A percentile compares a stretch with the other conserved stretches of the same genome.
Evolutionary conservation across 37 sponge, comb jelly and placozoan genomes (phyloP).

Genomic region (Bolinopsis microptera): DNA sequence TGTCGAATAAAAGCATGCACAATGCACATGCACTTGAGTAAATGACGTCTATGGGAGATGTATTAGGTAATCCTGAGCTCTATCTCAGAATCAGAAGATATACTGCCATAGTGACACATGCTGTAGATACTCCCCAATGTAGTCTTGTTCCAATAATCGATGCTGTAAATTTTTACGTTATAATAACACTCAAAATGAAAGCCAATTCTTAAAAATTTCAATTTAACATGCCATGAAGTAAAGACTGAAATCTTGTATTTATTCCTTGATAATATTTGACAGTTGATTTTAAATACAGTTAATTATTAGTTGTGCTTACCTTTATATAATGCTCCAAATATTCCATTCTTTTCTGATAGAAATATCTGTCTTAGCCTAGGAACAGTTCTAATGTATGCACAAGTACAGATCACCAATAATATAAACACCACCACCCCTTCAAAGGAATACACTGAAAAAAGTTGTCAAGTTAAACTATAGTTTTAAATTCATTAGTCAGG

Average conservation of each 20-base stretch:
- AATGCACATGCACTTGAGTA: not conserved
- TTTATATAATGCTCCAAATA: slow-evolving; percentile 84
- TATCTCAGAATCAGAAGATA: slow-evolving; percentile 77
- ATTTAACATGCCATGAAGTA: no score
- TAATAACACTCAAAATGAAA: no score
- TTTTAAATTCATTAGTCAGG: no score
- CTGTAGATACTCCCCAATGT: slow-evolving; percentile 74
- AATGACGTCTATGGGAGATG: not conserved
- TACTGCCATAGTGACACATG: slow-evolving; percentile 78
- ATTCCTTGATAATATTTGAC: no score
- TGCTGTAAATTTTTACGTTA: slow-evolving; percentile 67
- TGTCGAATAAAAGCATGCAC: no score
- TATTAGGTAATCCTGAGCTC: not conserved
- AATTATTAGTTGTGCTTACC: no score
- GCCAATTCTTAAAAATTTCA: no score
- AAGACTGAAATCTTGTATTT: no score
- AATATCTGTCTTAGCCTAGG: slow-evolving; percentile 76
- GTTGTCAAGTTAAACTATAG: not conserved
- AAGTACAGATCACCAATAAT: slow-evolving; percentile 80
- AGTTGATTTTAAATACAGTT: no score
- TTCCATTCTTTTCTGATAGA: slow-evolving; percentile 85
- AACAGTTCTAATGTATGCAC: slow-evolving; percentile 81
- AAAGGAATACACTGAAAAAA: slow-evolving; percentile 73
- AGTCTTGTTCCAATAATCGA: slow-evolving; percentile 83
- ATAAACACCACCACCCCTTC: slow-evolving; percentile 80